Evolutionary conservation across 1,140 invertebrate genomes (phyloP).

Genomic region (Monochamus saltuarius): DNA sequence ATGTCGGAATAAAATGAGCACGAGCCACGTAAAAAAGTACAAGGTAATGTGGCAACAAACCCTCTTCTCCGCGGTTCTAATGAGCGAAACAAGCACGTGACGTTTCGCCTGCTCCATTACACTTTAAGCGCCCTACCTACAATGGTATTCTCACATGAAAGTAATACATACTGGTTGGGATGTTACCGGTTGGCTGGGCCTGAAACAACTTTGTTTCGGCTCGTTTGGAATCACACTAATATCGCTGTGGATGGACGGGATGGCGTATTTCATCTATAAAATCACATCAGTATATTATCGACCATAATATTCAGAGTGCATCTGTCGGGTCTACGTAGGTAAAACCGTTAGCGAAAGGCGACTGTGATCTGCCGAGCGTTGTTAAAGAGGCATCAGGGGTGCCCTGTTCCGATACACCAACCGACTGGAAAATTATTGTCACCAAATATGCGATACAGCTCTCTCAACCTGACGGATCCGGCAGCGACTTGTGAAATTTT

Average conservation of each 20-base stretch:
- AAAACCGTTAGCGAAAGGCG: conserved; percentile 10
- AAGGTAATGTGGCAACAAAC: no score
- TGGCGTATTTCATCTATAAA: conserved; percentile 44
- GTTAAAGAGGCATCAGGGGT: conserved; percentile 29
- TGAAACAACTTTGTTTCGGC: conserved; percentile 40
- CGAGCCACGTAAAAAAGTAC: no score
- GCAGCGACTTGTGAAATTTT: conserved; percentile 14
- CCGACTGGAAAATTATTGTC: conserved; percentile 39
- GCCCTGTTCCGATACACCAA: conserved; percentile 20
- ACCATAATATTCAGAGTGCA: conserved; percentile 23
- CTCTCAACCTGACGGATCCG: conserved; percentile 7
- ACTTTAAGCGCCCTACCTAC: conserved; percentile 12
- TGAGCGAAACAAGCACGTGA: no score
- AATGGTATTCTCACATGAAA: conserved; percentile 20
- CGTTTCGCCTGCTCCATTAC: not conserved
- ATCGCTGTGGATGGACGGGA: conserved; percentile 23
- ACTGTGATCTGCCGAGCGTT: conserved; percentile 44
- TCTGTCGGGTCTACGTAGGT: not conserved
- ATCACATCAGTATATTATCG: conserved; percentile 48
- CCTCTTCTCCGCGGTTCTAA: no score
- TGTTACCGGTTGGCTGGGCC: conserved; percentile 24
- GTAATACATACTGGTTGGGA: conserved; percentile 14
- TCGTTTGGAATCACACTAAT: conserved; percentile 35
- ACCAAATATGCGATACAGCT: conserved; percentile 19
- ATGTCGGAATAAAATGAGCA: no score